Percentiles rank a stretch among this genome's conserved stretches.
phyloP scores from a whole-genome alignment of 2,888 invertebrate species.

The Ypsolopha scabrella region DNA sequence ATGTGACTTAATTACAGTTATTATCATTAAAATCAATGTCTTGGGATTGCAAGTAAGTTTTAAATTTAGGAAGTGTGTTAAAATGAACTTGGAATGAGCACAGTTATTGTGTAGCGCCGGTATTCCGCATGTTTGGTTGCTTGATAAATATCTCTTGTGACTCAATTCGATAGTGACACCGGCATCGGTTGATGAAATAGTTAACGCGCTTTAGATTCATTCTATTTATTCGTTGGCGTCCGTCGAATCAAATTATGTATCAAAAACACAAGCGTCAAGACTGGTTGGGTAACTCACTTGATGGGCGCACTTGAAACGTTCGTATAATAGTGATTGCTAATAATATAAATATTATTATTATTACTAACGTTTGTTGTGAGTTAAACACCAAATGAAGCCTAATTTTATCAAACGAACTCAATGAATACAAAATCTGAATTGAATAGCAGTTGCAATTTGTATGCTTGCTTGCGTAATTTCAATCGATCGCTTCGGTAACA shows the following conservation, averaged over 20 bases:
- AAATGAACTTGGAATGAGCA: background rate
- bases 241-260: slow-evolving; percentile 33
- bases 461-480: slow-evolving; percentile 6
- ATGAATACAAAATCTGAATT: slow-evolving; percentile 6
- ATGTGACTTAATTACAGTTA: background rate
- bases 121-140: slow-evolving; percentile 10
- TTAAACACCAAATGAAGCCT: slow-evolving; percentile 19
- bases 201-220: slow-evolving; percentile 18
- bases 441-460: slow-evolving; percentile 8
- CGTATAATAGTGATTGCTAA: slow-evolving; percentile 43
- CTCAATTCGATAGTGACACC: slow-evolving; percentile 11
- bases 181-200: slow-evolving; percentile 8
- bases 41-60: background rate
- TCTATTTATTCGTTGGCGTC: slow-evolving; percentile 19
- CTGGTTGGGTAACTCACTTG: slow-evolving; percentile 27
- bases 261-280: slow-evolving; percentile 51
- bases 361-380: slow-evolving; percentile 16
- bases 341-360: slow-evolving; percentile 50
- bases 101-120: slow-evolving; percentile 1
- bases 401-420: slow-evolving; percentile 16
- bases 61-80: background rate
- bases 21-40: background rate
- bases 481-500: slow-evolving; percentile 5
- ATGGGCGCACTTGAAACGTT: slow-evolving; percentile 38
- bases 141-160: slow-evolving; percentile 7